Evolutionary conservation across 2,797 vertebrate species (phyloP).

Genomic region (Cichlasoma orientale): DNA sequence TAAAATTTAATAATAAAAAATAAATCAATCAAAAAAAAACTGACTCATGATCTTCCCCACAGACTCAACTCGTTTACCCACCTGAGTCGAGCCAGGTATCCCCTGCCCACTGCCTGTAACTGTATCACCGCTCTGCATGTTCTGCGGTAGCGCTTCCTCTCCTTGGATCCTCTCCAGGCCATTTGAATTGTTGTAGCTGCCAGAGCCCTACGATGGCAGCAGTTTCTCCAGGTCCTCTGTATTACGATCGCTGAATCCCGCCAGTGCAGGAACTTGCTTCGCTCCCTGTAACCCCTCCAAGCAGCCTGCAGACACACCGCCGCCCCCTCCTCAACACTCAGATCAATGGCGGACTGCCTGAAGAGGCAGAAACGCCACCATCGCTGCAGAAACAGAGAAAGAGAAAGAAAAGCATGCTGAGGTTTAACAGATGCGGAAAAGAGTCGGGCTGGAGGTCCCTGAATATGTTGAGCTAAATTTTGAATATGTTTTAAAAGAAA

Average conservation of each 20-base stretch:
- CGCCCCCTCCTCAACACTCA: constrained; percentile 71
- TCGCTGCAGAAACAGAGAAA: constrained; percentile 57
- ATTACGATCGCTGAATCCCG: constrained; percentile 81
- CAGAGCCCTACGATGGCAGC: constrained; percentile 44
- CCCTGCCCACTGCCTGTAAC: constrained; percentile 85
- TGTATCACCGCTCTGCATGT: constrained; percentile 66
- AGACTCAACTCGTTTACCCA: constrained; percentile 52
- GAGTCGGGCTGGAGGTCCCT: background rate
- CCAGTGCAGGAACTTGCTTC: constrained; percentile 82
- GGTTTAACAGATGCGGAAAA: background rate
- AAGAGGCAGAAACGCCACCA: constrained; percentile 86
- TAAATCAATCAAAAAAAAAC: background rate
- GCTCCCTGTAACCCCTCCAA: constrained; percentile 86
- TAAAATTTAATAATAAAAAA: background rate
- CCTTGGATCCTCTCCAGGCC: constrained; percentile 83
- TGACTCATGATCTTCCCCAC: background rate
- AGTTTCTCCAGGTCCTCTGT: constrained; percentile 87
- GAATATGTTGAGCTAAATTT: background rate
- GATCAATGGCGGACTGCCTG: constrained; percentile 65
- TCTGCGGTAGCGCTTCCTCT: constrained; percentile 70
- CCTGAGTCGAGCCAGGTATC: constrained; percentile 86
- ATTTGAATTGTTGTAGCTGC: constrained; percentile 87
- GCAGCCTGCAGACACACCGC: constrained; percentile 85
- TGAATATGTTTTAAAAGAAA: background rate
- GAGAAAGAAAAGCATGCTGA: background rate